Base-by-base conservation (phyloP, 2,113 vertebrate species). In the Terrapene triunguis region DNA sequence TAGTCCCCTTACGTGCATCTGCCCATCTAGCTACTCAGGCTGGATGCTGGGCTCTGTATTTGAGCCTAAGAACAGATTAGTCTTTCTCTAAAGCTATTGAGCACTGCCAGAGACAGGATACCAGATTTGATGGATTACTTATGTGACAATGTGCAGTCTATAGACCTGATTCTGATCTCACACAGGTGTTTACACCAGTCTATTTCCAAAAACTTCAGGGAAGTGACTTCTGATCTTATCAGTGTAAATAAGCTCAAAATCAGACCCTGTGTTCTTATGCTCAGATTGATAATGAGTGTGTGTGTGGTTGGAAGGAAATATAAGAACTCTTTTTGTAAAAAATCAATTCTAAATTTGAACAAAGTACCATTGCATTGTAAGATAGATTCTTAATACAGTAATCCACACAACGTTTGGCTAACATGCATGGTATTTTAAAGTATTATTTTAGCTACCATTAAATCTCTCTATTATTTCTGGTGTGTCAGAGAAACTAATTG, bases 161-260 rank as follows among this genome's bases (percentile, higher is more conserved):
- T 54, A 59, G 48, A 22, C 11, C 89, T 85, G 21, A 85, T 94
- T 78, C 74, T 29, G 42, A 27, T 90, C 85, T 11, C 10, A 48
- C 35, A 62, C 10, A 50, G 72, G 69, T n/a, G 8, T 72, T 80
- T 91, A 57, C 25, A 88, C 35, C 5, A 65, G 3, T 1, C 16
- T 32, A 82, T 13, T 13, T 5, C 2, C 55, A 16, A 1, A 57
- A 1, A 25, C 72, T 93, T 95, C 88, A 74, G n/a, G 88, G 0
- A 0, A 5, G 83, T 3, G 84, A 3, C 21, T 22, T 92, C 50
- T 47, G 35, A 50, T 16, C 19, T 13, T 2, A 54, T 0, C 2
- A 32, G 1, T 4, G 10, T 24, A 88, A 89, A 55, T 21, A 35
- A 44, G 32, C 29, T 94, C 11, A 80, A n/a, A 92, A 76, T 87